Conservation (phyloP, 2,888 invertebrate species). For the Drosophila cracens region DNA sequence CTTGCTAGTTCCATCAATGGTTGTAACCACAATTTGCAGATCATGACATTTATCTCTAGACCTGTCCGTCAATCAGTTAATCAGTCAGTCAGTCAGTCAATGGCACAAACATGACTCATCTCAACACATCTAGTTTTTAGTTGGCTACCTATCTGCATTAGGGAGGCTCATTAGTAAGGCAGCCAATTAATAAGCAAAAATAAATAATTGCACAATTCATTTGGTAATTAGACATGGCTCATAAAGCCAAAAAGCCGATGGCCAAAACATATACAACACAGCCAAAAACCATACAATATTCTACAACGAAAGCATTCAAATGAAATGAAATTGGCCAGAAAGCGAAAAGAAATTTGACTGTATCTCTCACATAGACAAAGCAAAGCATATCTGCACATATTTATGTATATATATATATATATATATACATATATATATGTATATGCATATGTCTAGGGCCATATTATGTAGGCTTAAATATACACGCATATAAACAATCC, state of each 20-base stretch:
- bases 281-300: conserved; percentile 30
- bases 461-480: conserved; percentile 13
- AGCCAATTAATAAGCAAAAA: conserved; percentile 78
- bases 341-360: conserved; percentile 70
- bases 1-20: background rate
- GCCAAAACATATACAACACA: conserved; percentile 48
- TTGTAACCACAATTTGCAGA: conserved; percentile 53
- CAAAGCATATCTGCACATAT: background rate
- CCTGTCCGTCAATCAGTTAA: conserved; percentile 18
- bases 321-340: conserved; percentile 76
- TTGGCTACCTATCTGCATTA: conserved; percentile 21
- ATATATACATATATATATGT: background rate
- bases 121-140: conserved; percentile 31
- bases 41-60: conserved; percentile 57
- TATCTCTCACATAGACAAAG: conserved; percentile 27
- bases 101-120: conserved; percentile 39
- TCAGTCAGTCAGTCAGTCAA: conserved; percentile 14
- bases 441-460: background rate
- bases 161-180: conserved; percentile 63
- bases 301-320: conserved; percentile 62
- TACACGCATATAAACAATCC: conserved; percentile 68
- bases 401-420: background rate
- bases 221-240: conserved; percentile 83
- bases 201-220: conserved; percentile 81
- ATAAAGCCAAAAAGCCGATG: conserved; percentile 70